A percentile compares a stretch with the other conserved stretches of the same genome.
Conservation (phyloP, 2,888 invertebrate genomes). For the Polydesmus complanatus region DNA sequence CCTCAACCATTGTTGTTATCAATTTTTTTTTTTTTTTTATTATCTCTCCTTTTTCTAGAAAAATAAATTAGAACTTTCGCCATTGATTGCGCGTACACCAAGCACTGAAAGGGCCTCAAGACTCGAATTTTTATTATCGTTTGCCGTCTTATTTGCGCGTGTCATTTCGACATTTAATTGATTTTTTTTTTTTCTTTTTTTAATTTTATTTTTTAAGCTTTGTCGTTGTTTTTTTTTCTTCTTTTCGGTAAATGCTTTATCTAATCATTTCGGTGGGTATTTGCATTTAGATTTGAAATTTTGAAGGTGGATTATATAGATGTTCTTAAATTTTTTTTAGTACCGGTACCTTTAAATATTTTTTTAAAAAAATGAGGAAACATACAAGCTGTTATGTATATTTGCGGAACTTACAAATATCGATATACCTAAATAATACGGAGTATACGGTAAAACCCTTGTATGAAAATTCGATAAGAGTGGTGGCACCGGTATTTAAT, state of each 20-base stretch:
- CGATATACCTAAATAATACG: no score
- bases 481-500: no score
- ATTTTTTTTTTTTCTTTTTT: not conserved
- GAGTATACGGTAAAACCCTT: no score
- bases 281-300: not conserved
- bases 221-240: not conserved
- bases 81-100: not conserved
- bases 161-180: not conserved
- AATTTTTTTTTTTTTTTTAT: no score
- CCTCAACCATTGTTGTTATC: not conserved
- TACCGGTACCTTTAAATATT: no score
- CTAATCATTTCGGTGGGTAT: not conserved
- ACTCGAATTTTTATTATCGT: not conserved
- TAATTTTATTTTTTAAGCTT: not conserved
- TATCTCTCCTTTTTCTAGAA: no score
- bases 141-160: not conserved
- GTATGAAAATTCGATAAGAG: no score
- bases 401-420: no score
- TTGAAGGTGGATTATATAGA: not conserved
- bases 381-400: no score
- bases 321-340: no score
- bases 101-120: not conserved
- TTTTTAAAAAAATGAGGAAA: no score
- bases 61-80: not conserved
- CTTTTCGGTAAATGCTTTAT: not conserved